A percentile compares a stretch with the other conserved stretches of the same genome.
phyloP scores from a whole-genome alignment of 2,888 invertebrate genomes.

The Tipula lateralis region DNA sequence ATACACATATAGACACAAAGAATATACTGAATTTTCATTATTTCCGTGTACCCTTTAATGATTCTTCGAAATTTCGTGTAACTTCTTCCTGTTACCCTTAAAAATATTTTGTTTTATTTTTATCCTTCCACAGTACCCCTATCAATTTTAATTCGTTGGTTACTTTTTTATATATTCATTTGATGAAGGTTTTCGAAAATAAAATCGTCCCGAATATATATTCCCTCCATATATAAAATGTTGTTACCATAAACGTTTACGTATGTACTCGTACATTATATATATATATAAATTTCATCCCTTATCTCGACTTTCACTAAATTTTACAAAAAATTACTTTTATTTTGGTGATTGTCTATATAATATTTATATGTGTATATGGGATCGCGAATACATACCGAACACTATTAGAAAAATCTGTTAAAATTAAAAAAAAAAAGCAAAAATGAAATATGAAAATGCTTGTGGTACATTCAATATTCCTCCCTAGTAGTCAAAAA shows the following conservation, averaged over 20 bases:
- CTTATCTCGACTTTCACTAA: neutral
- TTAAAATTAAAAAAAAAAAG: neutral
- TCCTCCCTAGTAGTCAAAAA: neutral
- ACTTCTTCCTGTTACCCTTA: neutral
- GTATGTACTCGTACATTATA: neutral
- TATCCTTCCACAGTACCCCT: neutral
- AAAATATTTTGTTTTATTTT: neutral
- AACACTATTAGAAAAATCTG: neutral
- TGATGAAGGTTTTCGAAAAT: neutral
- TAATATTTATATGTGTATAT: neutral
- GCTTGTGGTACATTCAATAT: slow-evolving; percentile 9
- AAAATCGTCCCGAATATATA: neutral
- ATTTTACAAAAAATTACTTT: neutral
- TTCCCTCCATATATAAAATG: neutral
- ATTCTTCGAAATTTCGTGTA: neutral
- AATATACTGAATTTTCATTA: neutral
- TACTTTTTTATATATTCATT: slow-evolving; percentile 13
- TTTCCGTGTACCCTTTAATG: neutral
- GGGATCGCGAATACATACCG: neutral
- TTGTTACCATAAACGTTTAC: neutral
- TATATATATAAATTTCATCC: neutral
- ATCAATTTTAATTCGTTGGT: slow-evolving; percentile 11
- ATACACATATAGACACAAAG: neutral
- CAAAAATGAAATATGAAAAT: no score
- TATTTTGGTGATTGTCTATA: slow-evolving; percentile 2